These are phyloP conservation scores for Excalfactoria chinensis DNA, from an alignment of 2,113 vertebrate genomes.

Conservation along the genomic window DNA sequence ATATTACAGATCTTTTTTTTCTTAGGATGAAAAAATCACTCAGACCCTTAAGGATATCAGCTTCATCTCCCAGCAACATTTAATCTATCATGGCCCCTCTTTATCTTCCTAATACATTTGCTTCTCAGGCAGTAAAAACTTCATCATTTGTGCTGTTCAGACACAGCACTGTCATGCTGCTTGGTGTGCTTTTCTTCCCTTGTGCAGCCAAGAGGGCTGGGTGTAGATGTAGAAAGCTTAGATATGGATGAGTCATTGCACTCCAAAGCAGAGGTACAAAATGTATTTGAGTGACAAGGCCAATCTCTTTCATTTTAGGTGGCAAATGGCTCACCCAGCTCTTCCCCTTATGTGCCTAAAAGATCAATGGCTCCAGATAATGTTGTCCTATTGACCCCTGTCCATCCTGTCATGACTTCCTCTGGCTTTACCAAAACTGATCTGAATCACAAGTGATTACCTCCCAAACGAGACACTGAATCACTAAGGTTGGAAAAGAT, in stretches of 20 bases:
- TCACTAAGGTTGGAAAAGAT: too few relatives aligned
- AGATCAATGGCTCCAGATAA: background rate
- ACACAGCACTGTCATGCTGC: background rate
- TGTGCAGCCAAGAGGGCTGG: background rate
- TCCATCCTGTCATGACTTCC: background rate
- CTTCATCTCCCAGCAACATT: constrained; percentile 53
- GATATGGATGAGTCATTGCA: accelerated
- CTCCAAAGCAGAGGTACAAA: background rate
- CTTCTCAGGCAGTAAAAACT: constrained; percentile 24
- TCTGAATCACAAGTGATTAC: background rate
- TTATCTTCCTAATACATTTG: constrained; percentile 65
- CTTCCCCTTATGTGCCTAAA: background rate
- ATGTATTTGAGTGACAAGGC: background rate
- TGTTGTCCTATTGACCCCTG: background rate
- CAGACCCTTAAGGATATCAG: constrained; percentile 45
- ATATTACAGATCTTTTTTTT: constrained; percentile 45
- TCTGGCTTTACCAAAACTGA: background rate
- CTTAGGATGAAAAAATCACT: constrained; percentile 44
- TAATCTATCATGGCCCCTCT: constrained; percentile 44
- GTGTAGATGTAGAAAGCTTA: background rate
- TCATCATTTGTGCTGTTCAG: constrained; percentile 25
- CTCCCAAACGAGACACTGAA: background rate
- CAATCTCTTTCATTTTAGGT: background rate
- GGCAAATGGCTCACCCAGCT: background rate
- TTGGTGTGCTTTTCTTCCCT: background rate